Percentiles rank a stretch among this genome's conserved stretches.
Evolutionary conservation across 2,888 invertebrate species (phyloP).

Genomic region (Drosophila algonquin): DNA sequence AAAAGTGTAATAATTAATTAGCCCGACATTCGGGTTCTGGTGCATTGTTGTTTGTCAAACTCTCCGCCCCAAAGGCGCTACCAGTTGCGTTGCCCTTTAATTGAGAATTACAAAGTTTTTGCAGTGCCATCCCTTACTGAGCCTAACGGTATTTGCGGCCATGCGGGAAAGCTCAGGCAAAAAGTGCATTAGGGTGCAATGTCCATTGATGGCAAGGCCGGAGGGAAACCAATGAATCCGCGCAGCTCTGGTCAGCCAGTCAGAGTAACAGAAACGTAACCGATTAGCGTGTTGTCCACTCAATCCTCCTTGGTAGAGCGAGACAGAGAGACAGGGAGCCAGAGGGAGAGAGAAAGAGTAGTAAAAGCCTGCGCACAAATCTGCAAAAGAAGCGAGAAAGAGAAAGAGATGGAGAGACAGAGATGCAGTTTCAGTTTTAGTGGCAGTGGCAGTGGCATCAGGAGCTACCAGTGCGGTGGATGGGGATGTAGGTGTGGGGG

Average conservation of each 20-base stretch:
- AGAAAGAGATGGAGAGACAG: constrained; percentile 7
- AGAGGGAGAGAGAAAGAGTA: constrained; percentile 10
- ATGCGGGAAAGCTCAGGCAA: constrained; percentile 30
- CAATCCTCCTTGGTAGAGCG: not conserved
- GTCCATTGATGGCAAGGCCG: constrained; percentile 46
- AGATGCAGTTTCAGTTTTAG: constrained; percentile 31
- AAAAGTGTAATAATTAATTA: constrained; percentile 78
- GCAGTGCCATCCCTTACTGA: constrained; percentile 15
- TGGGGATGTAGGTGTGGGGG: constrained; percentile 3
- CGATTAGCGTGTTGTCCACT: constrained; percentile 17
- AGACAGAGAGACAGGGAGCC: constrained; percentile 17
- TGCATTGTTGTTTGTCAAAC: constrained; percentile 47
- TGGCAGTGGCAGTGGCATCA: constrained; percentile 16
- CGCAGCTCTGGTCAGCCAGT: not conserved
- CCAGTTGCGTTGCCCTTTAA: constrained; percentile 49
- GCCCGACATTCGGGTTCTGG: constrained; percentile 51
- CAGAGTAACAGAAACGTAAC: too few relatives aligned
- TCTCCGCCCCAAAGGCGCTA: constrained; percentile 27
- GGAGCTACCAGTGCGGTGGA: constrained; percentile 21
- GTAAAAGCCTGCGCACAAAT: constrained; percentile 21
- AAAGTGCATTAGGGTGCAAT: constrained; percentile 62
- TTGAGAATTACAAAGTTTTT: constrained; percentile 59
- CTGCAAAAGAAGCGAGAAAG: constrained; percentile 18
- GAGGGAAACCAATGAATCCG: constrained; percentile 45
- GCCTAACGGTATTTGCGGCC: constrained; percentile 13